These are phyloP conservation scores for Drosophila atroscutellata DNA, from an alignment of 2,888 invertebrate species.

Conservation along the genomic window DNA sequence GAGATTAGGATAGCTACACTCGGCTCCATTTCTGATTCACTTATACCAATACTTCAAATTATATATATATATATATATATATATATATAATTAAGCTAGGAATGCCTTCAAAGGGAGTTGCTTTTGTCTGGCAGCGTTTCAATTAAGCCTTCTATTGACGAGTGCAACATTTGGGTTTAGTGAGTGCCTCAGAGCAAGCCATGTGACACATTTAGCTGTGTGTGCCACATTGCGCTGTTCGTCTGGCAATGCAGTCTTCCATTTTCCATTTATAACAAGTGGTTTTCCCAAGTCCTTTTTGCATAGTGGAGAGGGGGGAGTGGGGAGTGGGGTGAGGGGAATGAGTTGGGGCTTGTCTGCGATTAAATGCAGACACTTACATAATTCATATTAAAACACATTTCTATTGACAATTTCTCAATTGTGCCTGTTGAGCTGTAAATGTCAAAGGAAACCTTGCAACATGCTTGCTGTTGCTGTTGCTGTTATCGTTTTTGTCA, in stretches of 20 bases:
- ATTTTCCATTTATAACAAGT: not conserved
- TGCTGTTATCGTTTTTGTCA: not conserved
- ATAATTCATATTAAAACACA: not conserved
- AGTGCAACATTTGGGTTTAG: not conserved
- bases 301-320: not conserved
- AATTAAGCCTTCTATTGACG: not conserved
- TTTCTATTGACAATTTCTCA: not conserved
- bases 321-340: not conserved
- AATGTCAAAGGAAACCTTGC: not conserved
- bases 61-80: no score
- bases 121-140: not conserved
- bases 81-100: no score
- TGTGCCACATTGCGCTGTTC: not conserved
- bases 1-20: not conserved
- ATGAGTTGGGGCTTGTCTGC: not conserved
- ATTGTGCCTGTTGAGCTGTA: constrained; percentile 1
- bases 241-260: not conserved
- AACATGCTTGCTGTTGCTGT: not conserved
- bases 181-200: not conserved
- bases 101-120: not conserved
- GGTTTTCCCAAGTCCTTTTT: not conserved
- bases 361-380: not conserved
- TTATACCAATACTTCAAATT: not conserved
- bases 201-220: not conserved
- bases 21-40: not conserved